Conservation (phyloP, 2,888 invertebrate genomes). For the Selenia dentaria region DNA sequence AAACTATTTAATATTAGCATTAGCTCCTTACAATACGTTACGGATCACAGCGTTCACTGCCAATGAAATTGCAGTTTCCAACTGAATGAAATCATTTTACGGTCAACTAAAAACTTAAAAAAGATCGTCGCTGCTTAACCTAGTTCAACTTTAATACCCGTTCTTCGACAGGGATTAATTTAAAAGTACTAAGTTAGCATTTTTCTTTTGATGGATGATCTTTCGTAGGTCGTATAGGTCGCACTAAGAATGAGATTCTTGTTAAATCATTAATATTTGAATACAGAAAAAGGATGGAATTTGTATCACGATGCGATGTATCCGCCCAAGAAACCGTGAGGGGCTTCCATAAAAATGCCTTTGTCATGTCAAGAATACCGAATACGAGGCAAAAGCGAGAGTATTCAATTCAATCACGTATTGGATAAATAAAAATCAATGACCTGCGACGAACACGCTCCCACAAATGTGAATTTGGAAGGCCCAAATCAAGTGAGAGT, state of each 20-base stretch:
- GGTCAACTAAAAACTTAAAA: conserved; percentile 17
- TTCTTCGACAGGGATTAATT: conserved; percentile 15
- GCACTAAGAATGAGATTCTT: too few relatives aligned
- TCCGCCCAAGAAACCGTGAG: conserved; percentile 48
- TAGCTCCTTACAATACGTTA: too few relatives aligned
- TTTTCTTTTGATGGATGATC: too few relatives aligned
- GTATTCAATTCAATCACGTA: conserved; percentile 60
- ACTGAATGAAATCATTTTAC: conserved; percentile 18
- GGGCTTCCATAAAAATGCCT: conserved; percentile 45
- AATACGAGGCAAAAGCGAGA: conserved; percentile 58
- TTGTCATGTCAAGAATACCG: conserved; percentile 46
- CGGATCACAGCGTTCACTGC: conserved; percentile 1
- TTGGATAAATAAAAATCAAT: conserved; percentile 45
- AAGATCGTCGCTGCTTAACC: conserved; percentile 11
- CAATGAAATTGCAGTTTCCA: conserved; percentile 15
- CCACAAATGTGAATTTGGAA: conserved; percentile 35
- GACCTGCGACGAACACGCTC: conserved; percentile 35
- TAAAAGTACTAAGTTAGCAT: conserved; percentile 4
- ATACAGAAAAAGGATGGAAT: conserved; percentile 28
- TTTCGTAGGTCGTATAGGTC: too few relatives aligned
- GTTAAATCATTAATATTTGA: conserved; percentile 16
- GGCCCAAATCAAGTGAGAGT: conserved; percentile 30
- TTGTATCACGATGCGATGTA: conserved; percentile 30
- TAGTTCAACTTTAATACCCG: conserved; percentile 10
- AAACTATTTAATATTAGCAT: too few relatives aligned